Evolutionary conservation across 2,888 invertebrate species (phyloP).

Genomic region (Epistrophe eligans): DNA sequence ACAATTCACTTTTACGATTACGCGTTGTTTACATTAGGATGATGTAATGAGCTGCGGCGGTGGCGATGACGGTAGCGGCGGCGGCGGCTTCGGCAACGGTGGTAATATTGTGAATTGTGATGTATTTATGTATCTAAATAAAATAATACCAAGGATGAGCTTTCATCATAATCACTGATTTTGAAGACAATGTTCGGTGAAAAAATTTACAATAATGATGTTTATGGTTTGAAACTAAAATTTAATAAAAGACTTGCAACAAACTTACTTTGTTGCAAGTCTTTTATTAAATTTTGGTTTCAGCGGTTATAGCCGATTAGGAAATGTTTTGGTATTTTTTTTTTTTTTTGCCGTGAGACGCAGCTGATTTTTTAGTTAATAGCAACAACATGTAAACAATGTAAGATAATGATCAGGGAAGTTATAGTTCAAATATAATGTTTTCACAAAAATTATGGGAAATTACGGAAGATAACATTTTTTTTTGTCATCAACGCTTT

Average conservation of each 20-base stretch:
- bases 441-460: conserved; percentile 3
- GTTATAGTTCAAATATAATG: neutral
- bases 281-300: conserved; percentile 35
- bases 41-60: conserved; percentile 59
- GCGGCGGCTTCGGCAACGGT: neutral
- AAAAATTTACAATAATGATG: neutral
- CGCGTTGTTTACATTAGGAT: conserved; percentile 66
- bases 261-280: conserved; percentile 35
- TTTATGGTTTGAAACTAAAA: conserved; percentile 3
- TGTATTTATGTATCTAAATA: neutral
- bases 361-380: neutral
- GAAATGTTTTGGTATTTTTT: conserved; percentile 18
- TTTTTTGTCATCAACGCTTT: too few relatives aligned
- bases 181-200: conserved; percentile 26
- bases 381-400: conserved; percentile 17
- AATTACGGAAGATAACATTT: conserved; percentile 2
- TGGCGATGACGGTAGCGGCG: conserved; percentile 20
- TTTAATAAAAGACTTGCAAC: too few relatives aligned
- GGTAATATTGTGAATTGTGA: conserved; percentile 30
- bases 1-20: conserved; percentile 71
- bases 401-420: conserved; percentile 20
- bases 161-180: conserved; percentile 49
- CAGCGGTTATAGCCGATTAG: conserved; percentile 34
- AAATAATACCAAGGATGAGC: conserved; percentile 47
- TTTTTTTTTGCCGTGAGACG: neutral